Percentiles rank a stretch among this genome's conserved stretches.
phyloP scores from a whole-genome alignment of 2,797 vertebrate genomes.

The Zalophus californianus region DNA sequence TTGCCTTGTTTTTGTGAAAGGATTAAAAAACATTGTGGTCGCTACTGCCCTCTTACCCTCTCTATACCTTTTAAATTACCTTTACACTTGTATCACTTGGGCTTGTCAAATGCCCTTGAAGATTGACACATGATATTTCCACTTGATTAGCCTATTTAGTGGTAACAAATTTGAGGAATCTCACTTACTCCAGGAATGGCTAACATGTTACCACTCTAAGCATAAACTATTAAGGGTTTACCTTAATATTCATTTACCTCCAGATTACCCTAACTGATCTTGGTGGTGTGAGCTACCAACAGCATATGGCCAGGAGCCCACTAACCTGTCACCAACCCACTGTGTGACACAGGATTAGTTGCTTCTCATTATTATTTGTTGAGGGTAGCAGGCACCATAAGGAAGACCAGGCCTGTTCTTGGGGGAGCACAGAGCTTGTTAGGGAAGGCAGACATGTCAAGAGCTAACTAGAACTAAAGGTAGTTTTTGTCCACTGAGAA shows the following conservation, averaged over 20 bases:
- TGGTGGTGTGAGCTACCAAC: not conserved
- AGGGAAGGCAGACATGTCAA: not conserved
- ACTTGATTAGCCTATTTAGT: not conserved
- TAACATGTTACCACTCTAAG: not conserved
- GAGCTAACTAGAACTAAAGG: not conserved
- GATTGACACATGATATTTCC: not conserved
- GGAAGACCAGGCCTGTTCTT: not conserved
- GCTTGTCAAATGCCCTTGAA: not conserved
- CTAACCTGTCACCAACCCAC: not conserved
- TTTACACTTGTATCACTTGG: not conserved
- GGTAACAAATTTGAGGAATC: not conserved
- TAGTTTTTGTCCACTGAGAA: not conserved
- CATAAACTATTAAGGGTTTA: not conserved
- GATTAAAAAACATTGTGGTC: not conserved
- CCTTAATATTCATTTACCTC: not conserved
- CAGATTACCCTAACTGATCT: not conserved
- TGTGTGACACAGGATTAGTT: not conserved
- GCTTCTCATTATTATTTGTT: not conserved
- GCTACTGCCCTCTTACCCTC: not conserved
- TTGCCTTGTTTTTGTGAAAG: not conserved
- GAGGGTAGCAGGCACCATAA: too few species aligned
- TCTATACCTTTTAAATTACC: not conserved
- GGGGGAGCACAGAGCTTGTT: not conserved
- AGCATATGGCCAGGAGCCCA: not conserved
- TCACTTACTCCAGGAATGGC: not conserved